Percentiles rank a stretch among this genome's conserved stretches.
Evolutionary conservation across 1,140 invertebrate species (phyloP).

Genomic region (Diachasma alloeum): DNA sequence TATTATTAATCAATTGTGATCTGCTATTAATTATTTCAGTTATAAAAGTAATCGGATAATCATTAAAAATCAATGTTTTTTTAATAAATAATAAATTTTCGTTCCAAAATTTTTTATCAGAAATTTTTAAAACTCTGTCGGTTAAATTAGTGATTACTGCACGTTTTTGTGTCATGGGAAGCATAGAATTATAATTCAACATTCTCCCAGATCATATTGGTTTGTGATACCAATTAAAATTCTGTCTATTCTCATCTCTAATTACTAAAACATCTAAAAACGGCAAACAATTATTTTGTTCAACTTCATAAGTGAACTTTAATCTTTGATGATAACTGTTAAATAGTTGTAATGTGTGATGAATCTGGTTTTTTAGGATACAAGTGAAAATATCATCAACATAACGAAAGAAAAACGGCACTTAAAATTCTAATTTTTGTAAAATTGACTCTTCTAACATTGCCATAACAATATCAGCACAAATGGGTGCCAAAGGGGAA

Average conservation of each 20-base stretch:
- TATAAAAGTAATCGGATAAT: no score
- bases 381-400: background rate
- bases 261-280: background rate
- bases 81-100: no score
- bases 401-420: background rate
- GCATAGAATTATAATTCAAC: background rate
- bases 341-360: background rate
- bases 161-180: background rate
- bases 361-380: background rate
- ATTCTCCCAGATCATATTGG: background rate
- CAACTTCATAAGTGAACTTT: background rate
- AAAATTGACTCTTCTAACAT: no score
- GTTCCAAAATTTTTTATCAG: background rate
- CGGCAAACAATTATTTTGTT: background rate
- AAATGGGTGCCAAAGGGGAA: no score
- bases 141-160: background rate
- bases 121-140: background rate
- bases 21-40: no score
- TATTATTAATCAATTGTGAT: no score
- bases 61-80: no score
- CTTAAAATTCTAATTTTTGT: background rate
- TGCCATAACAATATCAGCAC: no score
- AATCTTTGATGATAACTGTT: background rate
- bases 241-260: background rate
- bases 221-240: background rate